Base-by-base conservation (phyloP, 2,113 vertebrate species). In the Archocentrus centrarchus region DNA sequence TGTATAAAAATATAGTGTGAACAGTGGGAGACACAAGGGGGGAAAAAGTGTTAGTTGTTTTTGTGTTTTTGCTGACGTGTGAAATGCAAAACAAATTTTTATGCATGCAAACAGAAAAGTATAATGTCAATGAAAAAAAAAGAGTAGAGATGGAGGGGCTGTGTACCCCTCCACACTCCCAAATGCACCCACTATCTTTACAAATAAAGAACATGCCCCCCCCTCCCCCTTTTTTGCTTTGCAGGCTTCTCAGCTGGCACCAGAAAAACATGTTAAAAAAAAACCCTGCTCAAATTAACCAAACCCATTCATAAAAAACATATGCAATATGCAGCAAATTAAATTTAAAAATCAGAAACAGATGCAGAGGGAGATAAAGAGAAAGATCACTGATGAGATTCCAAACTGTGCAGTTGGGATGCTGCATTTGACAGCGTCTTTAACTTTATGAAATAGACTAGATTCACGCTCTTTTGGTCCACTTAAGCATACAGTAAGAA, bases 61-160 rank as follows among this genome's bases (percentile, higher is more conserved):
- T 53, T 32, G 17, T 73, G 47, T 1, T 2, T 73, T 73, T 73
- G 66, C 47, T 73, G 66, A 47, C 53, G 47, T 32, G 66, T 73
- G 66, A 73, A 53, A 73, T 53, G 47, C 66, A 53, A 86, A 86
- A 83, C 35, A 59, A 50, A 77, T 59, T 66, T 22, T 17, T 24
- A 0, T 41, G 50, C 59, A 68, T 44, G 58, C 35, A 73, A 60
- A 77, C 66, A 73, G 66, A 73, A 53, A 73, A 73, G 17, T 53
- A 32, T 73, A 73, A 53, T 53, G 66, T 73, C 66, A 73, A 73
- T 1, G 66, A 73, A 20, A 73, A 32, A 73, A 20, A 73, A 32
- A 70, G 32, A 39, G 18, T 14, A 6, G 32, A 6, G 0, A 37
- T 53, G 47, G 44, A 32, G 27, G 11, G 44, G 10, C 3, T 53